A percentile compares a stretch with the other conserved stretches of the same genome.
phyloP scores from a whole-genome alignment of 1,140 invertebrate genomes.

The Brachionus rubens region DNA sequence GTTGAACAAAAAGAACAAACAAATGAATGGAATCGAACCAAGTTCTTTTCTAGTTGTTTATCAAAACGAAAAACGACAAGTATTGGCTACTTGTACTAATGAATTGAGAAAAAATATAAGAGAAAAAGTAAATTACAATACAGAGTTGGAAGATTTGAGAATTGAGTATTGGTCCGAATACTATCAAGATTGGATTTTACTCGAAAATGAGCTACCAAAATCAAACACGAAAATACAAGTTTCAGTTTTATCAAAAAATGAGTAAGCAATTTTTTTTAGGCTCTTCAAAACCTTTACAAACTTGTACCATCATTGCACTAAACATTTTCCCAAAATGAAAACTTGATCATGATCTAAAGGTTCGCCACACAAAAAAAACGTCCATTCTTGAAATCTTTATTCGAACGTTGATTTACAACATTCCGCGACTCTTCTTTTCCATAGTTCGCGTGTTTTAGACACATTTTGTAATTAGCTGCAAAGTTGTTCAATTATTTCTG shows the following conservation, averaged over 20 bases:
- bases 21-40: not conserved
- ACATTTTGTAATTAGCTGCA: too few species aligned
- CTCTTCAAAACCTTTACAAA: not conserved
- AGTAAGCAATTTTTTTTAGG: not conserved
- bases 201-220: not conserved
- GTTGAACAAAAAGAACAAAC: not conserved
- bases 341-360: too few species aligned
- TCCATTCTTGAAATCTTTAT: too few species aligned
- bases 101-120: not conserved
- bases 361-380: too few species aligned
- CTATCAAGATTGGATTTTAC: constrained; percentile 10
- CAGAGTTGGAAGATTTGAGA: not conserved
- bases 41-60: not conserved
- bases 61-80: constrained; percentile 13
- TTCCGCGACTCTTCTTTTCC: too few species aligned
- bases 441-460: too few species aligned
- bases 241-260: not conserved
- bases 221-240: not conserved
- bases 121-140: not conserved
- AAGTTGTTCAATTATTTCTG: too few species aligned
- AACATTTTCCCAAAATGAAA: too few species aligned
- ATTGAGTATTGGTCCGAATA: constrained; percentile 22
- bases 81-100: not conserved
- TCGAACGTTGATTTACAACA: too few species aligned
- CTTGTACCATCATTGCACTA: not conserved